phyloP scores from a whole-genome alignment of 2,797 vertebrate genomes.

The Menidia menidia region DNA sequence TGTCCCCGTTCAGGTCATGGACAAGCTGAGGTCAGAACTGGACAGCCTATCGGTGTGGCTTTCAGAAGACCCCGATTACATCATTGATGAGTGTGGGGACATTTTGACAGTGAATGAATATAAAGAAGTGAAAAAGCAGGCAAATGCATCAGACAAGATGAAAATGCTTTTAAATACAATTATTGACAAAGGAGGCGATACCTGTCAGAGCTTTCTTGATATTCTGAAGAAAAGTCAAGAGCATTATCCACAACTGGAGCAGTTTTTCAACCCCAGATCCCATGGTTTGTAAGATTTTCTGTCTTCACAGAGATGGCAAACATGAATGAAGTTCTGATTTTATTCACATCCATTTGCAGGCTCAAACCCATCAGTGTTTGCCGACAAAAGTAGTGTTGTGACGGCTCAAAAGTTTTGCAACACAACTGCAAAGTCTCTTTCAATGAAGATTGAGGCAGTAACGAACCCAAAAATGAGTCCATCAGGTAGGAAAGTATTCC shows the following conservation, averaged over 20 bases:
- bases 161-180: constrained; percentile 6
- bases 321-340: neutral
- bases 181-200: neutral
- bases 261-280: neutral
- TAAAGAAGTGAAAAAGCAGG: neutral
- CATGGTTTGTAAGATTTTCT: constrained; percentile 7
- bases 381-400: constrained; percentile 13
- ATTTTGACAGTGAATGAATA: neutral
- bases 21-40: constrained; percentile 8
- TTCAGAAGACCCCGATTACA: constrained; percentile 9
- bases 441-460: neutral
- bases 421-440: accelerated
- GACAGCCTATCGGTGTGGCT: neutral
- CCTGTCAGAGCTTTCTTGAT: constrained; percentile 6
- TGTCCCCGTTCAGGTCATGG: constrained; percentile 12
- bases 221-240: constrained; percentile 8
- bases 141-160: neutral
- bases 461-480: neutral
- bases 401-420: neutral
- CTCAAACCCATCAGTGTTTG: neutral
- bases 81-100: neutral
- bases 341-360: constrained; percentile 8
- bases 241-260: neutral
- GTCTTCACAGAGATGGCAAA: neutral
- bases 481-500: constrained; percentile 14